These are phyloP conservation scores for Cephus cinctus DNA, from an alignment of 1,140 invertebrate species.

Conservation along the genomic window DNA sequence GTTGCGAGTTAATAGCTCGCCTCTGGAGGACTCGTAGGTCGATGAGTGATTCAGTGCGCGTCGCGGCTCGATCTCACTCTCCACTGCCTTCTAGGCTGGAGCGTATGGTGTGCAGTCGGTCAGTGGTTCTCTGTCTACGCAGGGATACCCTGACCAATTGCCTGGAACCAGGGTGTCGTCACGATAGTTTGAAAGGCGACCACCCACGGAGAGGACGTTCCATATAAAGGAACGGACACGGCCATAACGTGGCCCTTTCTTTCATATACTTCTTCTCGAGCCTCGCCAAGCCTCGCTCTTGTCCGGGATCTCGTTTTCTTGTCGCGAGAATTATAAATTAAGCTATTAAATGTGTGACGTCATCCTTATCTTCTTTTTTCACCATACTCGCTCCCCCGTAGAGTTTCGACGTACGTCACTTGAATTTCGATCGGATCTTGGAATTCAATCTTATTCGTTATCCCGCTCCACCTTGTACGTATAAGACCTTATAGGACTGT, in stretches of 20 bases:
- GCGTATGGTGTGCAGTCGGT: constrained; percentile 11
- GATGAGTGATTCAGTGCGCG: constrained; percentile 51
- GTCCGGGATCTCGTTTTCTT: constrained; percentile 16
- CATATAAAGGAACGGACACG: constrained; percentile 45
- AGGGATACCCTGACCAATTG: constrained; percentile 18
- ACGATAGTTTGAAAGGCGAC: constrained; percentile 42
- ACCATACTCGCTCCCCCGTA: constrained; percentile 4
- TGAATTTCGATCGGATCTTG: constrained; percentile 20
- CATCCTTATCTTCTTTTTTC: too few relatives aligned
- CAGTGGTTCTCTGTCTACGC: constrained; percentile 32
- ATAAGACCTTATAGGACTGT: too few relatives aligned
- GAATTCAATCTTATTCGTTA: too few relatives aligned
- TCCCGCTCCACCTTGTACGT: too few relatives aligned
- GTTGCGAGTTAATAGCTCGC: constrained; percentile 41
- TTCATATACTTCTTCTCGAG: constrained; percentile 17
- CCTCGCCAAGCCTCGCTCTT: constrained; percentile 22
- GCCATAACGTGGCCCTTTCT: constrained; percentile 22
- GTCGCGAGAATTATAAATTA: constrained; percentile 48
- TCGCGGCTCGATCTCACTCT: constrained; percentile 36
- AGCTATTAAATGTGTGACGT: constrained; percentile 47
- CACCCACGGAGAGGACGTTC: constrained; percentile 51
- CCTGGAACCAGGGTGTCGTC: constrained; percentile 34
- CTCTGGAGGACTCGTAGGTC: constrained; percentile 26
- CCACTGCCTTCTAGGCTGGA: constrained; percentile 17
- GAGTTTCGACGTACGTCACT: constrained; percentile 16